Evolutionary conservation across 2,113 vertebrate genomes (phyloP), one percentile per base, ranked within the genome.

Genomic region (Ictalurus furcatus): DNA sequence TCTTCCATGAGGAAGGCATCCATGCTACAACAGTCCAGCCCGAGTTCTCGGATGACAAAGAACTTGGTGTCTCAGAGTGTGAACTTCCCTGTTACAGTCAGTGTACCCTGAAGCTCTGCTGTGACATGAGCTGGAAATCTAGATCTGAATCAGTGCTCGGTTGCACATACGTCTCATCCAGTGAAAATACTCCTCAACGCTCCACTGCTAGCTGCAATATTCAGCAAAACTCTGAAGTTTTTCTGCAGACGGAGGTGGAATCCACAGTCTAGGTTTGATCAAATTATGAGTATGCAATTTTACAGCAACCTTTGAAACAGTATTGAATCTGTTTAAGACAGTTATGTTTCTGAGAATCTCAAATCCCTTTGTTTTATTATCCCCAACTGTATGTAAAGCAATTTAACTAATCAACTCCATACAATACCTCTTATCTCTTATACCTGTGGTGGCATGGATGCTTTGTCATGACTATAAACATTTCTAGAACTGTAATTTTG

Each of bases 1-100:
- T 97, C 90, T 97, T 97, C 83, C 97, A 97, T 1, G 94, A 97
- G 0, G 96, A 97, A 90, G 97, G 97, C 84, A 97, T 97, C 87
- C 97, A 97, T 0, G 96, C 97, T 2, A 97, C 97, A 0, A 97
- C 97, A 88, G 96, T 97, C 85, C 97, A 97, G 91, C 97, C 97
- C 0, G 97, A 97, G 89, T 97, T 97, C 91, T 95, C 93, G 0
- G 94, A 96, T 12, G 93, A 93, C 85, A 95, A 95, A 3, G 95
- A 95, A 48, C 93, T 92, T 0, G 94, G 94, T 0, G 92, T 95
- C 63, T 93, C 93, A 74, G 80, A 81, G 5, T 97, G 97, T 14
- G 96, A 96, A 88, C 94, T 97, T 21, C 96, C 97, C 74, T 97
- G 97, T 93, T 95, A 95, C 93, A 96, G 95, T 93, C 96, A 97